Percentiles rank a stretch among this genome's conserved stretches.
phyloP scores from a whole-genome alignment of 2,113 vertebrate species.

The Pelobates fuscus region DNA sequence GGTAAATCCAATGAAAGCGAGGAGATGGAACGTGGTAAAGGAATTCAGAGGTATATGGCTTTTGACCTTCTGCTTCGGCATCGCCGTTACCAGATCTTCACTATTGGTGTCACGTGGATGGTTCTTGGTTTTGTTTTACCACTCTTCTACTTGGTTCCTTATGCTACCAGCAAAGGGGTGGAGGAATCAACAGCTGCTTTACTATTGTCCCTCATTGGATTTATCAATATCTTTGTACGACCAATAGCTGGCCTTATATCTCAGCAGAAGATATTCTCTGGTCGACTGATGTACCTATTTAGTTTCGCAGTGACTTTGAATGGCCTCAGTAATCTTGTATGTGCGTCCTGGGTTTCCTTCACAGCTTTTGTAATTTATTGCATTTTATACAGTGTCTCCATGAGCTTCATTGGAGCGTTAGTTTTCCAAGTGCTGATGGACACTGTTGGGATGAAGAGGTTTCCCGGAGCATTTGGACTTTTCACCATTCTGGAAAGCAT shows the following conservation, averaged over 20 bases:
- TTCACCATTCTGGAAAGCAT: slow-evolving; percentile 84
- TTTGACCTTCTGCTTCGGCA: slow-evolving; percentile 85
- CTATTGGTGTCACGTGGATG: slow-evolving; percentile 81
- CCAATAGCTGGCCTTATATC: slow-evolving; percentile 77
- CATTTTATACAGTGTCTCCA: slow-evolving; percentile 78
- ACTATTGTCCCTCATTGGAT: slow-evolving; percentile 81
- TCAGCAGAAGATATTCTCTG: slow-evolving; percentile 68
- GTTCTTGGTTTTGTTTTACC: slow-evolving; percentile 85
- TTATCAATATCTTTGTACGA: slow-evolving; percentile 86
- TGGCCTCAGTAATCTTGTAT: slow-evolving; percentile 86
- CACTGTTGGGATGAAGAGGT: slow-evolving; percentile 83
- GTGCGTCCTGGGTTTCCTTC: slow-evolving; percentile 71
- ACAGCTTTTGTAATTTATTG: slow-evolving; percentile 75
- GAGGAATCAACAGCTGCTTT: slow-evolving; percentile 75
- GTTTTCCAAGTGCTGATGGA: slow-evolving; percentile 93
- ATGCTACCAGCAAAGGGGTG: slow-evolving; percentile 72
- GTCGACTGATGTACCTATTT: slow-evolving; percentile 80
- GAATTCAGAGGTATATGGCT: slow-evolving; percentile 78
- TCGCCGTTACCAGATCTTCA: slow-evolving; percentile 72
- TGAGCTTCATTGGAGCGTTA: slow-evolving; percentile 82
- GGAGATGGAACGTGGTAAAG: slow-evolving; percentile 42
- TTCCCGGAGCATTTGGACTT: slow-evolving; percentile 88
- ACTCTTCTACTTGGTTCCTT: slow-evolving; percentile 85
- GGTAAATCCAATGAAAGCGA: slow-evolving; percentile 34
- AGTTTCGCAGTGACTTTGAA: slow-evolving; percentile 72